phyloP scores from a whole-genome alignment of 2,797 vertebrate species.

The Chelonia mydas region DNA sequence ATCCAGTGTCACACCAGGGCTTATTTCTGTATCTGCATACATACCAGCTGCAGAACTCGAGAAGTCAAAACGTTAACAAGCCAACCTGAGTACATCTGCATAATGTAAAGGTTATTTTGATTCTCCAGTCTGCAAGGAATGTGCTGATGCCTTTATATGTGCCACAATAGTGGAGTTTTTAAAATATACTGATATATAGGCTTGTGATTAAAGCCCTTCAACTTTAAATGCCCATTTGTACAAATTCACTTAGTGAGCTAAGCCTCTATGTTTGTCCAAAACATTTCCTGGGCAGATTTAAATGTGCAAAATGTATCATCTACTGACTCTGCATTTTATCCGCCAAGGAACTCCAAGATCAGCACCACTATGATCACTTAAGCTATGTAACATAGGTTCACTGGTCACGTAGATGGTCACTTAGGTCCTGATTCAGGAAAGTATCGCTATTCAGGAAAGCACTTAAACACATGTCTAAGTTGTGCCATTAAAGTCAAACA shows the following conservation, averaged over 20 bases:
- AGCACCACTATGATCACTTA: background rate
- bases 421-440: background rate
- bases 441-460: background rate
- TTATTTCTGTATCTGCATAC: background rate
- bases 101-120: background rate
- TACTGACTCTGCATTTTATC: background rate
- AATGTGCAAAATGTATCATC: background rate
- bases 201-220: background rate
- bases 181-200: background rate
- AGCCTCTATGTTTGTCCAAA: background rate
- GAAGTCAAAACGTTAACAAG: background rate
- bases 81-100: background rate
- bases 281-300: background rate
- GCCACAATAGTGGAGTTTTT: background rate
- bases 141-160: background rate
- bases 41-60: background rate
- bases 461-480: background rate
- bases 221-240: background rate
- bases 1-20: background rate
- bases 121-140: background rate
- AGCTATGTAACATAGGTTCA: background rate
- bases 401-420: rapidly evolving
- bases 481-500: background rate
- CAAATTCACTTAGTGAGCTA: background rate
- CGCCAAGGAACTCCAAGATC: background rate